These are phyloP conservation scores for Poeciliopsis retropinna DNA, from an alignment of 2,113 vertebrate genomes.

Conservation along the genomic window DNA sequence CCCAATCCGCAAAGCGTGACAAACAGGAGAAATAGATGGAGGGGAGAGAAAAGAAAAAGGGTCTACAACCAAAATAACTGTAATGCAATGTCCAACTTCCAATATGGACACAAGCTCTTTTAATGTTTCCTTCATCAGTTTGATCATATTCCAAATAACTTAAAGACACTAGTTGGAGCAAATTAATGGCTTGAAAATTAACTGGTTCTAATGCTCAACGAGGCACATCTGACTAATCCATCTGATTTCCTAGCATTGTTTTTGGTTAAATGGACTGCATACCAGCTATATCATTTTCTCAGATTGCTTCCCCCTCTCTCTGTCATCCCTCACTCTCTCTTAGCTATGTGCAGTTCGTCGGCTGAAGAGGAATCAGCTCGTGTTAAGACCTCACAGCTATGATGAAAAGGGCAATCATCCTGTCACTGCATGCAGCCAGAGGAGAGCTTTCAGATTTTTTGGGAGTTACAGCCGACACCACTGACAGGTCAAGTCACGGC, in stretches of 20 bases:
- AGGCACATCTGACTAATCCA: not conserved
- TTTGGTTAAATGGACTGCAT: not conserved
- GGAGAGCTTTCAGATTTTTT: conserved; percentile 55
- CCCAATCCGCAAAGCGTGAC: conserved; percentile 45
- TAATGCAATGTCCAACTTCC: not conserved
- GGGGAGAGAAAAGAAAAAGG: conserved; percentile 16
- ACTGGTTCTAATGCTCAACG: not conserved
- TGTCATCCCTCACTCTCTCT: not conserved
- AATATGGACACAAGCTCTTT: not conserved
- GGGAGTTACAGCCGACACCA: conserved; percentile 56
- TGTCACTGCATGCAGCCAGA: conserved; percentile 60
- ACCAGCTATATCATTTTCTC: conserved; percentile 13
- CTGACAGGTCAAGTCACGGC: conserved; percentile 63
- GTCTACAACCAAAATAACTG: conserved; percentile 13
- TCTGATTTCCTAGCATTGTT: not conserved
- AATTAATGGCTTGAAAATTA: not conserved
- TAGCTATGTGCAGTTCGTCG: conserved; percentile 20
- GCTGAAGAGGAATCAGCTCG: conserved; percentile 60
- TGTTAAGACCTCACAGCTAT: conserved; percentile 69
- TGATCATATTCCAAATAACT: conserved; percentile 1
- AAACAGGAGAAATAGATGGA: conserved; percentile 38
- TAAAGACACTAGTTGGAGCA: no score
- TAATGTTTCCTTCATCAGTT: not conserved
- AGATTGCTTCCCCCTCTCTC: not conserved
- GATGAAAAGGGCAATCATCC: conserved; percentile 75